A percentile compares a stretch with the other conserved stretches of the same genome.
Conservation (phyloP, 2,113 vertebrate genomes). For the Chunga burmeisteri region DNA sequence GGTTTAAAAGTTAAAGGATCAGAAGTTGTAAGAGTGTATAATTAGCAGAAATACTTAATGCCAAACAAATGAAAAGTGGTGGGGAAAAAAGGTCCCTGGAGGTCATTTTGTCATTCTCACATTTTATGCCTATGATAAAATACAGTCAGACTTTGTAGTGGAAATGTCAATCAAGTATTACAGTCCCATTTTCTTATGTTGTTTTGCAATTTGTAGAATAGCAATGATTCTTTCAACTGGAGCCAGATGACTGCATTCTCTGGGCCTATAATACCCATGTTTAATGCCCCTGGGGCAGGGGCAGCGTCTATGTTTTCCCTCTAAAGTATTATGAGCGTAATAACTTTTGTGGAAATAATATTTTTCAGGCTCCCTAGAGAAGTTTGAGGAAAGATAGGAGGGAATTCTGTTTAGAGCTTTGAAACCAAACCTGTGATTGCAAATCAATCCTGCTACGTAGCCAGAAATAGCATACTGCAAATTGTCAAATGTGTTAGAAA, state of each 20-base stretch:
- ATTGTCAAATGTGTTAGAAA: slow-evolving; percentile 61
- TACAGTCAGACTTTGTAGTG: neutral
- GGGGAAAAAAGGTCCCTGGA: neutral
- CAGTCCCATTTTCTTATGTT: neutral
- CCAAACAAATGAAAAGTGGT: neutral
- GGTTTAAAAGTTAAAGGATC: neutral
- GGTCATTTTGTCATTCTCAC: neutral
- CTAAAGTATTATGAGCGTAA: neutral
- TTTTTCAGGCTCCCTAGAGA: neutral
- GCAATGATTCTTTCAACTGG: neutral
- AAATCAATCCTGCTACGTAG: neutral
- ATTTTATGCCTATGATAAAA: neutral
- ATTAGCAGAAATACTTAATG: neutral
- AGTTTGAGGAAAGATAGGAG: neutral
- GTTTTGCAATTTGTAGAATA: neutral
- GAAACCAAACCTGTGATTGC: neutral
- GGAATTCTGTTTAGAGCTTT: neutral
- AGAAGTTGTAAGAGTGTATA: neutral
- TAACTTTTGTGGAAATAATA: neutral
- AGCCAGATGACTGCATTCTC: neutral
- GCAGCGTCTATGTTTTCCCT: neutral
- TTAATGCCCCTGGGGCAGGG: neutral
- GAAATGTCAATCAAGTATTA: neutral
- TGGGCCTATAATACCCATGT: neutral
- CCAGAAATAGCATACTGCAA: slow-evolving; percentile 40